Conservation (phyloP, 2,113 vertebrate genomes). For the Heterotilapia buettikoferi region DNA sequence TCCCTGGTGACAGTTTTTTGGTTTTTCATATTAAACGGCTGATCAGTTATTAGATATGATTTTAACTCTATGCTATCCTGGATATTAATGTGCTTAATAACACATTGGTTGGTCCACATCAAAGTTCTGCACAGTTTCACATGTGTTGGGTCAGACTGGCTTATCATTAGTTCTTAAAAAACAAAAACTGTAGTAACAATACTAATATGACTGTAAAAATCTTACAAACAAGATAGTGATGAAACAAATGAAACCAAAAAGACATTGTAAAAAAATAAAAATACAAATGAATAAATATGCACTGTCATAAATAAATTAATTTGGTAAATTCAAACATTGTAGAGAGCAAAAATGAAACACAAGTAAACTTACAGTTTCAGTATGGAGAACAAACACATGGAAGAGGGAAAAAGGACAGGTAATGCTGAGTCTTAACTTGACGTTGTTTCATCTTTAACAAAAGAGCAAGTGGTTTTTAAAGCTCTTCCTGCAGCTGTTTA, state of each 20-base stretch:
- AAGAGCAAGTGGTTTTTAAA: background rate
- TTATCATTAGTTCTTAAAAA: background rate
- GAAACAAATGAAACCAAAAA: conserved; percentile 7
- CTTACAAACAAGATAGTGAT: conserved; percentile 6
- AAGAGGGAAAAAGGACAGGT: background rate
- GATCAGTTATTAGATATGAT: background rate
- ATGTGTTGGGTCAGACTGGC: conserved; percentile 24
- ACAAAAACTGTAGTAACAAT: background rate
- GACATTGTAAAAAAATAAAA: conserved; percentile 62
- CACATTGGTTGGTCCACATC: conserved; percentile 21
- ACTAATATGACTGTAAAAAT: conserved; percentile 22
- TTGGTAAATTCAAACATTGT: conserved; percentile 67
- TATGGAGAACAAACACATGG: conserved; percentile 14
- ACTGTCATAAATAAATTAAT: conserved; percentile 72
- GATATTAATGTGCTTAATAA: background rate
- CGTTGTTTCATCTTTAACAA: background rate
- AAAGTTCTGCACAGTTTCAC: conserved; percentile 22
- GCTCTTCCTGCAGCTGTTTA: background rate
- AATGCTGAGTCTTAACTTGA: background rate
- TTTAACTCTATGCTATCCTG: background rate
- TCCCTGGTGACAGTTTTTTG: background rate
- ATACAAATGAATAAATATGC: conserved; percentile 75
- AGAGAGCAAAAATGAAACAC: conserved; percentile 28
- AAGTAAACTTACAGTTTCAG: conserved; percentile 53
- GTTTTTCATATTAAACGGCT: background rate